Percentiles rank a stretch among this genome's conserved stretches.
Evolutionary conservation across 2,888 invertebrate genomes (phyloP).

Genomic region (Dichetophora obliterata): DNA sequence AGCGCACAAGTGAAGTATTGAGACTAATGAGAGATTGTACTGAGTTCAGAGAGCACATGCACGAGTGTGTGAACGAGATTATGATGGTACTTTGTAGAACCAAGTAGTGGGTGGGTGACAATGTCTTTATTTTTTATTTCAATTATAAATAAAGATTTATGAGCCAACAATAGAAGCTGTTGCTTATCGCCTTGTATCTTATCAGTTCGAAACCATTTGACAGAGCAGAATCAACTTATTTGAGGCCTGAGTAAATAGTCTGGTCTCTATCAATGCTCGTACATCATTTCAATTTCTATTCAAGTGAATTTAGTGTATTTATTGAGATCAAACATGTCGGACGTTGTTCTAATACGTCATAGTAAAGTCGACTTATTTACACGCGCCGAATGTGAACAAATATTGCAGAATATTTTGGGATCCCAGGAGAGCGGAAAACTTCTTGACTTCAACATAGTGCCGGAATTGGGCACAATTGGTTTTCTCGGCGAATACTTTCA

Average conservation of each 20-base stretch:
- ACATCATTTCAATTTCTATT: neutral
- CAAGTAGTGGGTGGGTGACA: neutral
- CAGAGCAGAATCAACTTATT: neutral
- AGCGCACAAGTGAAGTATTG: constrained; percentile 54
- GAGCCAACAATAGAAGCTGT: neutral
- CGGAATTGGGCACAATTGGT: constrained; percentile 56
- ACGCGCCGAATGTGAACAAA: constrained; percentile 53
- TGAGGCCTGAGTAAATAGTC: neutral
- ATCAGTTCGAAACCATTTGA: neutral
- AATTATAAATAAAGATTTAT: constrained; percentile 15
- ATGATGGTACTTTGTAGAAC: constrained; percentile 48
- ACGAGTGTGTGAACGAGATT: constrained; percentile 58
- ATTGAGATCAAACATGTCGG: neutral
- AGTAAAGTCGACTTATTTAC: constrained; percentile 54
- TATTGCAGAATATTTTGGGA: constrained; percentile 52
- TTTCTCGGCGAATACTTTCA: constrained; percentile 63
- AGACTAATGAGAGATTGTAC: constrained; percentile 52
- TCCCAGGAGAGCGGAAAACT: constrained; percentile 49
- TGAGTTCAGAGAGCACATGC: constrained; percentile 53
- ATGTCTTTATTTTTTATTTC: neutral
- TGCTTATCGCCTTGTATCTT: neutral
- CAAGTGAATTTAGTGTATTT: neutral
- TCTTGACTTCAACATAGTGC: constrained; percentile 50
- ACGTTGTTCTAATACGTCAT: constrained; percentile 10
- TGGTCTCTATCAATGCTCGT: neutral